Base-by-base conservation (phyloP, 2,797 vertebrate genomes). In the Oophaga sylvatica region DNA sequence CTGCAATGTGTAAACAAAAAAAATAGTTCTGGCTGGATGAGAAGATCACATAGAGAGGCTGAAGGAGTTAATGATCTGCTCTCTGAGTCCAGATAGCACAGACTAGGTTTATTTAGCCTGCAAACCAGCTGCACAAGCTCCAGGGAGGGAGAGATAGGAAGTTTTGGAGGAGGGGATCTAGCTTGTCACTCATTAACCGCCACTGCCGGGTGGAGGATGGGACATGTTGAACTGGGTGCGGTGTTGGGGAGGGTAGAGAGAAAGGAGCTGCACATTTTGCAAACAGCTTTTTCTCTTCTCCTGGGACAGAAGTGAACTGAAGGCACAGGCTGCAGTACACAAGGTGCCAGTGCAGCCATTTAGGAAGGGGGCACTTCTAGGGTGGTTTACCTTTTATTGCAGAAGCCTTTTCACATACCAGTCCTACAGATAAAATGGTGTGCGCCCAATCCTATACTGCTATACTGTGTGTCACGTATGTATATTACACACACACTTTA, bases 71-170 rank as follows among this genome's bases (percentile, higher is more conserved):
- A 85, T 80, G 17, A 62, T 83, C 81, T 71, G 87, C 87, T 83
- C 81, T n/a, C 29, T 26, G 35, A 68, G 63, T 67, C 79, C 87
- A 88, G 83, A 88, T 85, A 88, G 83, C 62, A 85, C 59, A 85
- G 59, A 60, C 78, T 88, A 71, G 87, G 87, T 81, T 88, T 89
- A 82, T 82, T 85, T 85, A 86, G 84, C 71, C 84, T 86, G 88
- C 79, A 89, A 82, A 85, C 88, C 88, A 89, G 88, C 88, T 89
- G 88, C 84, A 89, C 88, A 78, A 82, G 80, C 80, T 86, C 84
- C 88, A 89, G 60, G 84, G 84, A 56, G 84, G 88, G 79, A 89
- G 87, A 88, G 87, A 88, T 88, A 88, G 78, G 83, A 81, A 85
- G 87, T 80, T 71, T 88, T 71, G 77, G 82, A 78, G 83, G 78